Evolutionary conservation across 1,140 invertebrate genomes (phyloP), one percentile per base, ranked within the genome.

Genomic region (Euura saliciscinereae): DNA sequence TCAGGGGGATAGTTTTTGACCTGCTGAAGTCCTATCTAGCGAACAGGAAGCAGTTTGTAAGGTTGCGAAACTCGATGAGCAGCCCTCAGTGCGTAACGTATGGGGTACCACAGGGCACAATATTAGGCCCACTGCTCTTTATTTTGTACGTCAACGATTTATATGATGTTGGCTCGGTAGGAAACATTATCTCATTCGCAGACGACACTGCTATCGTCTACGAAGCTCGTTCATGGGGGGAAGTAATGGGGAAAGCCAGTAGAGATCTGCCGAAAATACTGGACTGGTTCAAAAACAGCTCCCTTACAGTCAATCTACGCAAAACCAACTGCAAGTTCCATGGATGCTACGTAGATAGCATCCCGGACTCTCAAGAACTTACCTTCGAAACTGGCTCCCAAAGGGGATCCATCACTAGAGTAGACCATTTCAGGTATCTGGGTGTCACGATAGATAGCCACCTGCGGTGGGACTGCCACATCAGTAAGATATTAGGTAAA

Each of bases 11-110:
- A 45, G 66, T 75, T 3, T 74, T 75, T 13, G n/a, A 71, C 7
- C 77, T 78, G 72, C 75, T 82, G 69, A 70, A 76, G 64, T 71
- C 77, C 8, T 82, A 73, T 65, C 64, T 82, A 68, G 66, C 8
- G 46, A 66, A 77, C 45, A 78, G 76, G 73, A 73, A 71, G 65
- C 79, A 82, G 72, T 69, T 71, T 76, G 28, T 28, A 28, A 28
- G 28, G 28, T 28, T 28, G 28, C 0, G 28, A 28, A 28, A 28
- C 28, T 28, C 28, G 28, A 28, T 28, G 28, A 28, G 28, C 28
- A 28, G 28, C 28, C 28, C 28, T 28, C 28, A 28, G 28, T 28
- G 28, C 28, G 28, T 28, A 28, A 28, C 28, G 28, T 28, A 28
- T 28, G 28, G 28, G 28, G 28, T 28, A 28, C 28, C 28, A 1